Evolutionary conservation across 2,888 invertebrate species (phyloP), one percentile per base, ranked within the genome.

Genomic region (Stenoptilia bipunctidactyla): DNA sequence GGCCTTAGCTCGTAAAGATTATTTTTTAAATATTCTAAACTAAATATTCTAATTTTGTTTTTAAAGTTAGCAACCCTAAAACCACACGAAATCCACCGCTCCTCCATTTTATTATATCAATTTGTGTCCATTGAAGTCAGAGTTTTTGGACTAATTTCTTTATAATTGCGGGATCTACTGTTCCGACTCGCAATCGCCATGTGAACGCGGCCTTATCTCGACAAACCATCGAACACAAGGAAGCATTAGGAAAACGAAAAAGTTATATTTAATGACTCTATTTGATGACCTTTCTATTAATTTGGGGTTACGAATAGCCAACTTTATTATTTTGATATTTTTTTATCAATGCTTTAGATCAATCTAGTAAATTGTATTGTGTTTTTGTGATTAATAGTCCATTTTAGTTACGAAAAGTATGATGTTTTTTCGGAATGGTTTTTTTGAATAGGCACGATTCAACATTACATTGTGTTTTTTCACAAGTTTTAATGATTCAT

Each of bases 21-120:
- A n/a, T n/a, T n/a, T n/a, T n/a, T n/a, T n/a, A n/a, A n/a, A n/a
- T n/a, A n/a, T n/a, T n/a, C n/a, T n/a, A n/a, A n/a, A n/a, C n/a
- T 25, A 25, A 9, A 25, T 9, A 25, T 25, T 25, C 9, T 25
- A 6, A 9, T 9, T 25, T 25, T 25, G n/a, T 25, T 25, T 25
- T 6, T 30, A 12, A 30, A 30, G n/a, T n/a, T 30, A n/a, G 30
- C n/a, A 9, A 30, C 30, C 10, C 34, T 5, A 15, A 12, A 27
- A 36, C 38, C 48, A 40, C 42, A 53, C 57, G 58, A 40, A 51
- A 62, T 60, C 63, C 66, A 66, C 68, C 61, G 61, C 60, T 61
- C 46, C 71, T 64, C 68, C 69, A 69, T 80, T 82, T 83, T 82
- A 83, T 83, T 82, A 82, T 82, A 82, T 82, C 80, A 82, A 83